Percentiles rank a stretch among this genome's conserved stretches.
phyloP scores from a whole-genome alignment of 2,113 vertebrate species.

The Microcebus griseorufus region DNA sequence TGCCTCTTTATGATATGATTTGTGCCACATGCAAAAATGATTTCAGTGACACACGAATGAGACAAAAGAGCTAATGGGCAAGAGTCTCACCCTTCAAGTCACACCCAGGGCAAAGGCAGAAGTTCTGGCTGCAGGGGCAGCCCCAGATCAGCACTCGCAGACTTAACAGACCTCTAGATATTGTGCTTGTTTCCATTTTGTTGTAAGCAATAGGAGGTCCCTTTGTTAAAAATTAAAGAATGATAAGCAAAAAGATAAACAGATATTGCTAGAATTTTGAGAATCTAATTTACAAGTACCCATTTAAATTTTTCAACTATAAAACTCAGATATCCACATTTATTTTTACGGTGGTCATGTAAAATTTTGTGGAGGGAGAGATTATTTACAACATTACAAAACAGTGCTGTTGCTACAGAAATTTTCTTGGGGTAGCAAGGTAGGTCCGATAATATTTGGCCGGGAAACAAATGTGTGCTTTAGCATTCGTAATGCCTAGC shows the following conservation, averaged over 20 bases:
- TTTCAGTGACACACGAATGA: background rate
- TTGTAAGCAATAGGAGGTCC: background rate
- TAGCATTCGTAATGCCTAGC: background rate
- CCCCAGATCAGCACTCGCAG: background rate
- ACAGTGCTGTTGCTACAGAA: background rate
- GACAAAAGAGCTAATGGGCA: rapidly evolving
- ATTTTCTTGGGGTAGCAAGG: background rate
- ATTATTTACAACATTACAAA: background rate
- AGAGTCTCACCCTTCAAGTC: background rate
- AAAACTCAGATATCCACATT: background rate
- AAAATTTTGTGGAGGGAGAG: background rate
- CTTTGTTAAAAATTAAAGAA: background rate
- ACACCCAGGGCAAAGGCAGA: background rate
- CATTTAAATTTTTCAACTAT: background rate
- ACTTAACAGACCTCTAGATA: background rate
- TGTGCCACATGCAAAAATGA: background rate
- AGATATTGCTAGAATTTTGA: background rate
- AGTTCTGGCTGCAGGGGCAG: rapidly evolving
- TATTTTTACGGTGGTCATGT: background rate
- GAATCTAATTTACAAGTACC: background rate
- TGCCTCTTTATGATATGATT: background rate
- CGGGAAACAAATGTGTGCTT: background rate
- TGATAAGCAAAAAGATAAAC: background rate
- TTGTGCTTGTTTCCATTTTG: background rate
- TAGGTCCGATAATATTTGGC: background rate